Evolutionary conservation across 53 echinoderm and acorn worm genomes (phyloP).

Genomic region (Hippasteria phrygiana): DNA sequence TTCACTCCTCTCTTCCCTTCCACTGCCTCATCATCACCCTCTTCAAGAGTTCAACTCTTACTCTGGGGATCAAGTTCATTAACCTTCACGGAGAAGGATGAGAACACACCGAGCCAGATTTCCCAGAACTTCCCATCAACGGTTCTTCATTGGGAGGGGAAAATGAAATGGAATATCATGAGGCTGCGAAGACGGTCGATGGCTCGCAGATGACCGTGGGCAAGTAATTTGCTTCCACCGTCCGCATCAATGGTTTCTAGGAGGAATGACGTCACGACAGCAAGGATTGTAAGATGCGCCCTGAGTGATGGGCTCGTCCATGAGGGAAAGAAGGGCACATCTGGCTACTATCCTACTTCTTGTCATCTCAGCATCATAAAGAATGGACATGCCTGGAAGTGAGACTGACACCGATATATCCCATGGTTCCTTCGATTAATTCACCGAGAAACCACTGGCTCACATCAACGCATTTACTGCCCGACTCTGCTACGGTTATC

Average conservation of each 20-base stretch:
- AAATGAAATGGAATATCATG: slow-evolving; percentile 18
- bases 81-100: slow-evolving; percentile 10
- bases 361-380: background rate
- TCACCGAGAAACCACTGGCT: no score
- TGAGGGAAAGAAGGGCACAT: background rate
- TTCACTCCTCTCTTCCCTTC: background rate
- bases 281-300: background rate
- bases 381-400: no score
- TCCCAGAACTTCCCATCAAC: slow-evolving; percentile 16
- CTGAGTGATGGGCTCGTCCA: background rate
- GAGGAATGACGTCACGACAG: slow-evolving; percentile 55
- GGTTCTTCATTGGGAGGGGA: background rate
- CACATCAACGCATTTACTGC: no score
- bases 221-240: slow-evolving; percentile 7
- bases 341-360: background rate
- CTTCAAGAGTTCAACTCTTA: background rate
- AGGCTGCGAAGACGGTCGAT: background rate
- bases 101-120: background rate
- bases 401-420: no score
- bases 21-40: background rate
- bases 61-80: slow-evolving; percentile 11
- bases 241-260: slow-evolving; percentile 47
- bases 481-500: no score
- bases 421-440: no score
- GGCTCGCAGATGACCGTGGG: background rate